Evolutionary conservation across 2,113 vertebrate species (phyloP), one percentile per base, ranked within the genome.

Genomic region (Dipodomys spectabilis): DNA sequence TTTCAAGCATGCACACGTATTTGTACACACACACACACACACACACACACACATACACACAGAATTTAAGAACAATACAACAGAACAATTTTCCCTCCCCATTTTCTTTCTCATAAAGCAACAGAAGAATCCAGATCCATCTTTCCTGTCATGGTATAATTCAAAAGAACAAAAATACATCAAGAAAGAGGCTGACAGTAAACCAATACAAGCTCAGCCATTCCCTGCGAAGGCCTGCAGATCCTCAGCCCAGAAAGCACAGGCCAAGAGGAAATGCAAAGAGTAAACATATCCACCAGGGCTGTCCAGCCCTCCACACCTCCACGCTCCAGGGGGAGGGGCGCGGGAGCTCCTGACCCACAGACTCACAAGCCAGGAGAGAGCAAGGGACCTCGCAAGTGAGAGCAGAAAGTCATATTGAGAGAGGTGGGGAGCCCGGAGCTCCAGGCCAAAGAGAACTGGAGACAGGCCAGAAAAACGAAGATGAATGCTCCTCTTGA

Each of bases 31-130:
- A 39, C 39, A 20, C 44, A 2, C 45, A 7, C 45, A n/a, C 45
- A 49, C 11, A 6, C 25, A 1, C 13, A 23, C 60, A 82, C 23
- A 67, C 80, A 9, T 22, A 13, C 62, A 71, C 35, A 84, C 82
- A 35, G 53, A 28, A 45, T 32, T 94, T 35, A 78, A 73, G 83
- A 88, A 74, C 35, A 84, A 30, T 81, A 87, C 19, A 0, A 49
- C 75, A 49, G 13, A 79, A 89, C 45, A 65, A 84, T 90, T 89
- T 95, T 86, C 88, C 85, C 82, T 80, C n/a, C 57, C 39, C 45
- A 2, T 23, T 90, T 88, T 93, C 77, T 75, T 89, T 71, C 18
- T 27, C 81, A 86, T 53, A 89, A 92, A 86, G 44, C 81, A 89
- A 88, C 67, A 86, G 15, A 71, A 78, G 90, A 81, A 81, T 68